A percentile compares a stretch with the other conserved stretches of the same genome.
Conservation (phyloP, 2,113 vertebrate genomes). For the Vidua macroura region DNA sequence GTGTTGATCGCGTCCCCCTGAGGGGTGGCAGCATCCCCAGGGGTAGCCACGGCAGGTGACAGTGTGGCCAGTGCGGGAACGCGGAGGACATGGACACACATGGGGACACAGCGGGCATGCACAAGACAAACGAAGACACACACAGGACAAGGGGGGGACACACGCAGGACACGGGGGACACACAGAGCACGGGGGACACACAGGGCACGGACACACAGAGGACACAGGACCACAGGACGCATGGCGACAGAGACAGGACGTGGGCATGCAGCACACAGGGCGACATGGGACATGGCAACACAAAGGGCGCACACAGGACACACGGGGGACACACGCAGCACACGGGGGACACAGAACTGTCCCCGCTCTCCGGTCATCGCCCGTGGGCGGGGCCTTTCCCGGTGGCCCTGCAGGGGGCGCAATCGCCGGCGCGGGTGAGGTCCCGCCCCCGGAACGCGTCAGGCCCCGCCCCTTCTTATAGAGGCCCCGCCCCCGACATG, state of each 20-base stretch:
- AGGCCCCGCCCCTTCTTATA: no score
- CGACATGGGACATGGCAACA: no score
- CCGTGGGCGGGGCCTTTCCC: neutral
- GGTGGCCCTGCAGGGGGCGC: neutral
- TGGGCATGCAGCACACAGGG: no score
- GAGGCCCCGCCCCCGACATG: no score
- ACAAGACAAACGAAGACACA: neutral
- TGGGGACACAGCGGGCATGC: no score
- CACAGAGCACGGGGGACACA: no score
- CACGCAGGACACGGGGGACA: neutral
- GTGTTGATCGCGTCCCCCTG: neutral
- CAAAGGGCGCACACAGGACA: no score
- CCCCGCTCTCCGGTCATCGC: neutral
- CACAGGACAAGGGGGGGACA: neutral
- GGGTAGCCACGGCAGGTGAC: neutral
- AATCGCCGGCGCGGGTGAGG: fast-evolving
- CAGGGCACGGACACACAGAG: neutral
- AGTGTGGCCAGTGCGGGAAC: neutral
- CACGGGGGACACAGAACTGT: neutral
- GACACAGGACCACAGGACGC: no score
- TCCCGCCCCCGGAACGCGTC: neutral
- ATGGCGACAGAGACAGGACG: no score
- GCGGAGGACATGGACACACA: neutral
- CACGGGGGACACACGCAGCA: neutral
- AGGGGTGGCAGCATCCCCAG: neutral